These are phyloP conservation scores for Tenualosa ilisha DNA, from an alignment of 2,797 vertebrate species.

Conservation along the genomic window DNA sequence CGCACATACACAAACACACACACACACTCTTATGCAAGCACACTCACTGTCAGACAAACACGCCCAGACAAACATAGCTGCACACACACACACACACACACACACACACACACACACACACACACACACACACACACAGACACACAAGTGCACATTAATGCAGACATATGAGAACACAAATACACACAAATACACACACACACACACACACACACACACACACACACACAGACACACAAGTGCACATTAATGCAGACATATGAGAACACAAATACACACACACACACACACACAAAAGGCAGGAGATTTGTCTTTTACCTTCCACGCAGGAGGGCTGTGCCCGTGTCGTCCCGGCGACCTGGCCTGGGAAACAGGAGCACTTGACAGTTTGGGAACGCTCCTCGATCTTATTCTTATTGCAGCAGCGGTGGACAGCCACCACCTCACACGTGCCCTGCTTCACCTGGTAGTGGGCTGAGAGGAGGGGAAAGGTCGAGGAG, in stretches of 20 bases:
- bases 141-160: neutral
- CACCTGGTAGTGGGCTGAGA: conserved; percentile 86
- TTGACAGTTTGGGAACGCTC: conserved; percentile 95
- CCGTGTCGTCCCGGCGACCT: conserved; percentile 92
- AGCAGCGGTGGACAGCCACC: conserved; percentile 92
- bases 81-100: conserved; percentile 7
- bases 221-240: neutral
- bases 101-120: neutral
- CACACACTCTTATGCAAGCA: neutral
- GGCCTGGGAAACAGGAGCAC: conserved; percentile 95
- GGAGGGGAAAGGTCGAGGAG: neutral
- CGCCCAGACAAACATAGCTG: neutral
- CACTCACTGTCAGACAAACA: neutral
- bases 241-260: neutral
- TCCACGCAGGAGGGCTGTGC: conserved; percentile 94
- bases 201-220: neutral
- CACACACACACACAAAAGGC: neutral
- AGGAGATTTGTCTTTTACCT: conserved; percentile 74
- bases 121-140: neutral
- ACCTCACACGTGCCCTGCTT: conserved; percentile 96
- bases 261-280: neutral
- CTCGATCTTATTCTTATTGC: conserved; percentile 96
- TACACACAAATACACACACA: neutral
- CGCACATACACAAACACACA: neutral
- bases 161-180: neutral